Evolutionary conservation across 2,888 invertebrate genomes (phyloP).

Genomic region (Elegia similella): DNA sequence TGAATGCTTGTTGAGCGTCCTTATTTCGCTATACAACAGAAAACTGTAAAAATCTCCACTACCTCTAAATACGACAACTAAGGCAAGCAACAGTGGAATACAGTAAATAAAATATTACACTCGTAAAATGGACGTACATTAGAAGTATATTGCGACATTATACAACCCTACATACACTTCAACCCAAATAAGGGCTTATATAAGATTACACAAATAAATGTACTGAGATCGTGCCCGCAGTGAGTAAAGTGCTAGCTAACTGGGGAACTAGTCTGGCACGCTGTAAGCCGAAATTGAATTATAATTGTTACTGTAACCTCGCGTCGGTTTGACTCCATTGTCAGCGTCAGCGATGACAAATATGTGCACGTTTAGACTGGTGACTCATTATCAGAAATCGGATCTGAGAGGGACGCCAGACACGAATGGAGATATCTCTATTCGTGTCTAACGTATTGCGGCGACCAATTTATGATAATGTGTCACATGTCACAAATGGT

Average conservation of each 20-base stretch:
- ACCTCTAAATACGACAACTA: conserved; percentile 10
- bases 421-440: too few relatives aligned
- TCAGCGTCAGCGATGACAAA: too few relatives aligned
- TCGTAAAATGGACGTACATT: conserved; percentile 28
- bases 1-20: not conserved
- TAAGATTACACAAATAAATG: conserved; percentile 52
- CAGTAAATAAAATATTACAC: conserved; percentile 24
- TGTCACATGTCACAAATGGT: too few relatives aligned
- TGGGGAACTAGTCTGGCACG: not conserved
- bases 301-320: too few relatives aligned
- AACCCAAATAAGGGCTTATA: conserved; percentile 54
- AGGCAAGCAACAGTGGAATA: conserved; percentile 27
- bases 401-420: too few relatives aligned
- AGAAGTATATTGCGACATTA: conserved; percentile 19
- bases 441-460: too few relatives aligned
- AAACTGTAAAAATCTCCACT: not conserved
- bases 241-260: conserved; percentile 53
- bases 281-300: too few relatives aligned
- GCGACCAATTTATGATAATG: too few relatives aligned
- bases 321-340: too few relatives aligned
- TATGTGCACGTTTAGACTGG: too few relatives aligned
- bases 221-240: conserved; percentile 75
- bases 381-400: too few relatives aligned
- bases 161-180: conserved; percentile 38
- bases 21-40: conserved; percentile 7